Evolutionary conservation across 2,888 invertebrate species (phyloP), one percentile per base, ranked within the genome.

Genomic region (Epistrophe grossulariae): DNA sequence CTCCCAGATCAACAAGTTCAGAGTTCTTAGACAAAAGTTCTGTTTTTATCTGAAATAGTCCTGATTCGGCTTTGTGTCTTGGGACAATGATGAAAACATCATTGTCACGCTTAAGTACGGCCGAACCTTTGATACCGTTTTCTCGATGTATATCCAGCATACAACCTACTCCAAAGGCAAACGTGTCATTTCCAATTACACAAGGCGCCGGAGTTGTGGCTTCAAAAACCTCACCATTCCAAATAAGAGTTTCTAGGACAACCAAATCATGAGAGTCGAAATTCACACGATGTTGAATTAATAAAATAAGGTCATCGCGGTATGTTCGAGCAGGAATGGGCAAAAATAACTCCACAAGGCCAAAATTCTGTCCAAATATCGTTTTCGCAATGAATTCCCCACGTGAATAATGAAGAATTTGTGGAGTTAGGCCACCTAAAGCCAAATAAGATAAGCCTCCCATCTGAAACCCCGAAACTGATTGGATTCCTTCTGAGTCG

Each of bases 141-240:
- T 91, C 91, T 0, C 91, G 90, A 52, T 91, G 89, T 24, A 91
- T 79, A 76, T 93, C 93, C 59, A 93, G 70, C 89, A 93, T 89
- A 79, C 93, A 93, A 35, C 89, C 89, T 6, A 91, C 90, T 2
- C 92, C 93, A 60, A 89, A 89, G 0, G 88, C 83, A 52, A 78
- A 79, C 1, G 89, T 89, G 15, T 90, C 89, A 2, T 88, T 76
- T n/a, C 90, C 90, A 52, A 91, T 77, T 0, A 90, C 88, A 81
- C 93, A 93, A 3, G 92, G 92, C 5, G 91, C 88, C 0, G 91
- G 91, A 40, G 91, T 78, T 28, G 90, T 91, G 2, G 90, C 89
- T 84, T 92, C 91, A 73, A 93, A 93, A 0, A 91, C 90, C 17
- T 92, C 90, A 0, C 93, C 93, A 88, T 93, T 90, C 93, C 93